phyloP scores from a whole-genome alignment of 2,888 invertebrate species.

The Nephrocerus scutellatus region DNA sequence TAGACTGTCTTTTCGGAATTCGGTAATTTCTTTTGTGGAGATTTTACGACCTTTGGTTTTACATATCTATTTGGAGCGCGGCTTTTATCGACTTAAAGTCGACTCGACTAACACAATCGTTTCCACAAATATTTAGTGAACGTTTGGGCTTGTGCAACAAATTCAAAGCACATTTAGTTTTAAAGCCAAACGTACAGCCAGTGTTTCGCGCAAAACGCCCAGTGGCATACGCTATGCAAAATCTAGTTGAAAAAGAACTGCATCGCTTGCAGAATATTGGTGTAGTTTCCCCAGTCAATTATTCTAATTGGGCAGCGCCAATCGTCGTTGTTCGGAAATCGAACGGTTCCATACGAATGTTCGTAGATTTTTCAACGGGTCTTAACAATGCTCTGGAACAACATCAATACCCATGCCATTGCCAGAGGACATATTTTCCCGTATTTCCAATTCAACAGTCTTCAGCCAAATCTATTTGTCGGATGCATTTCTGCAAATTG shows the following conservation, averaged over 20 bases:
- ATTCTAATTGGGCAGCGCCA: constrained; percentile 24
- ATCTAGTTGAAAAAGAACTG: constrained; percentile 20
- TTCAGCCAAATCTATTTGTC: too few relatives aligned
- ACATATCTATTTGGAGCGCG: too few relatives aligned
- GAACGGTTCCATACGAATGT: constrained; percentile 20
- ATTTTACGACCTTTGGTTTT: too few relatives aligned
- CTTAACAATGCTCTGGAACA: too few relatives aligned
- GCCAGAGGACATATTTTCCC: too few relatives aligned
- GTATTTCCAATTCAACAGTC: too few relatives aligned
- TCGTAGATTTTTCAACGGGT: constrained; percentile 23
- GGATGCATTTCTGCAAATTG: too few relatives aligned
- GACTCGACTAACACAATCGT: too few relatives aligned
- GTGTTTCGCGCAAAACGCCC: constrained; percentile 23
- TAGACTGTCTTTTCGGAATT: too few relatives aligned
- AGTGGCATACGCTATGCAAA: constrained; percentile 20
- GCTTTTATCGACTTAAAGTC: too few relatives aligned
- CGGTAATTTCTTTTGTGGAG: too few relatives aligned
- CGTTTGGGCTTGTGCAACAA: constrained; percentile 19
- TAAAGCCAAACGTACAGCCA: constrained; percentile 19
- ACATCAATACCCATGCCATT: too few relatives aligned
- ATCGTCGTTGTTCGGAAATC: constrained; percentile 22
- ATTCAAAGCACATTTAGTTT: constrained; percentile 17
- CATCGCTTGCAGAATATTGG: constrained; percentile 16
- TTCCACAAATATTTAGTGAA: constrained; percentile 18
- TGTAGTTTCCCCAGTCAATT: constrained; percentile 22